Evolutionary conservation across 2,888 invertebrate genomes (phyloP), one percentile per base, ranked within the genome.

Genomic region (Incurvaria masculella): DNA sequence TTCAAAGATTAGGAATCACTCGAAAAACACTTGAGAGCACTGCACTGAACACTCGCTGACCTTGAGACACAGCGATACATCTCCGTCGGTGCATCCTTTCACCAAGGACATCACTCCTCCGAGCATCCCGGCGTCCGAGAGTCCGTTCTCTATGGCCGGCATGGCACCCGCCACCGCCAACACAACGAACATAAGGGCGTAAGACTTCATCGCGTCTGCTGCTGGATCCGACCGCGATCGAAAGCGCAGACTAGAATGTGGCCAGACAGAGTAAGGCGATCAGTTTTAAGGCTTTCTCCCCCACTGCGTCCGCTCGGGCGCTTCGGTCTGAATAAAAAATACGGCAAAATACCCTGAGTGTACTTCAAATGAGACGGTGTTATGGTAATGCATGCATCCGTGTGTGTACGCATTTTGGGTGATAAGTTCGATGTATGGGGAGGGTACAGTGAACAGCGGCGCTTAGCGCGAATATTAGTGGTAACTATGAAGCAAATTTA

Each of bases 1-100:
- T n/a, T n/a, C n/a, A n/a, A n/a, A n/a, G n/a, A n/a, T n/a, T n/a
- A n/a, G n/a, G n/a, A n/a, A n/a, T n/a, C n/a, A n/a, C n/a, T n/a
- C n/a, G n/a, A n/a, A n/a, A n/a, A n/a, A n/a, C 44, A 44, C 44
- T 8, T 19, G 17, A 43, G 14, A 18, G 14, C 16, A 26, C 17
- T 26, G 23, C 26, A 33, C 27, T 44, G 6, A 8, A 27, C 45
- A 17, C 19, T 18, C 8, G 14, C 59, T 69, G 69, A 89, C 89
- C 84, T 89, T 89, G 56, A 89, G 69, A 64, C 89, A 89, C 67
- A 88, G 68, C 52, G 84, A 76, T 59, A 88, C 76, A 57, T 87
- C 85, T 59, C 81, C 84, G 52, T 85, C 83, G 48, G 85, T 84
- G 63, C 89, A 89, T 60, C 86, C 85, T 68, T 87, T 83, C 56